Percentiles rank a stretch among this genome's conserved stretches.
Conservation (phyloP, 2,113 vertebrate genomes). For the Ictalurus furcatus region DNA sequence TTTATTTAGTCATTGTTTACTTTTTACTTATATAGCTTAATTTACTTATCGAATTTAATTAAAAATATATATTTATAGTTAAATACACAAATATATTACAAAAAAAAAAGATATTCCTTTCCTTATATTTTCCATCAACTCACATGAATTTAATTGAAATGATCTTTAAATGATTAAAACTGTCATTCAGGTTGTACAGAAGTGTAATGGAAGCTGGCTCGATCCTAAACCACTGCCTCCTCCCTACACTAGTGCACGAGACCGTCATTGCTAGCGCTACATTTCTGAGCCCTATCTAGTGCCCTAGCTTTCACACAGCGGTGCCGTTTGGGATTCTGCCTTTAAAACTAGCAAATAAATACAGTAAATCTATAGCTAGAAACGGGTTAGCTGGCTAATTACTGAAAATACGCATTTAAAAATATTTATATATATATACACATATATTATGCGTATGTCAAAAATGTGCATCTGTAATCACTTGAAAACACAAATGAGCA, state of each 20-base stretch:
- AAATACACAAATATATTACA: no score
- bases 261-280: rapidly evolving
- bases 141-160: no score
- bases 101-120: no score
- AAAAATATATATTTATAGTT: no score
- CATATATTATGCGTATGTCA: neutral
- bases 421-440: no score
- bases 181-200: no score
- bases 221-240: neutral
- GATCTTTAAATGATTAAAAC: no score
- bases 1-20: neutral
- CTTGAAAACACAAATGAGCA: neutral
- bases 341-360: neutral
- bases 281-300: neutral
- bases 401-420: neutral
- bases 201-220: neutral
- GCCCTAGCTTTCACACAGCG: neutral
- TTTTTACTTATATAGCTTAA: neutral
- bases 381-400: neutral
- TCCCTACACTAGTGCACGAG: neutral
- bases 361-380: neutral
- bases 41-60: no score
- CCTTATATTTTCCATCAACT: no score
- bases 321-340: neutral
- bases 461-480: no score